Conservation (phyloP, 2,113 vertebrate species). For the Aphelocoma coerulescens region DNA sequence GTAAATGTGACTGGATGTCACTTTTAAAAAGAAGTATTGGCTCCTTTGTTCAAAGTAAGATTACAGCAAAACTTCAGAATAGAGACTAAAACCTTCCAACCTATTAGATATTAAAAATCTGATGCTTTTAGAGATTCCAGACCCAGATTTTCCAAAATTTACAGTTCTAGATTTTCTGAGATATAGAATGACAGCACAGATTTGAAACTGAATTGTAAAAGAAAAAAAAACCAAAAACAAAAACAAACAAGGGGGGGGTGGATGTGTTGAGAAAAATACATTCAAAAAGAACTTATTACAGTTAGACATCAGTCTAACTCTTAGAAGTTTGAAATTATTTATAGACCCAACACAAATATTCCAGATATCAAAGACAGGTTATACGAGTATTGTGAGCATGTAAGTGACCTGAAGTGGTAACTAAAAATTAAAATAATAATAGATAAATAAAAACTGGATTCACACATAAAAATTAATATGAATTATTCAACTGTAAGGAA, state of each 20-base stretch:
- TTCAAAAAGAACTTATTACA: background rate
- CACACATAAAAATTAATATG: background rate
- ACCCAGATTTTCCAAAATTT: background rate
- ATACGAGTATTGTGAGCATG: background rate
- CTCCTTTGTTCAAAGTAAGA: background rate
- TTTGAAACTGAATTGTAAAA: background rate
- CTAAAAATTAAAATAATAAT: background rate
- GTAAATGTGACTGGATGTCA: background rate
- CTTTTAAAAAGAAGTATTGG: background rate
- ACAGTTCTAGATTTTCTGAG: background rate
- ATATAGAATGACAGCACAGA: background rate
- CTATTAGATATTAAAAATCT: background rate
- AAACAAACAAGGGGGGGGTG: background rate
- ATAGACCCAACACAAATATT: background rate
- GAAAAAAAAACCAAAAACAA: background rate
- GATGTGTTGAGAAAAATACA: background rate
- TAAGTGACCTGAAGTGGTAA: background rate
- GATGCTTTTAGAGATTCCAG: background rate
- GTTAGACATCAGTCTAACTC: background rate
- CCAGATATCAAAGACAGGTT: background rate
- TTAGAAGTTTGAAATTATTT: background rate
- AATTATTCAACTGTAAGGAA: background rate
- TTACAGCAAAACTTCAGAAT: background rate
- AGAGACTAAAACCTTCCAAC: background rate
- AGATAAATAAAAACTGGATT: background rate